Conservation (phyloP, 2,888 invertebrate genomes). For the Tipula unca region DNA sequence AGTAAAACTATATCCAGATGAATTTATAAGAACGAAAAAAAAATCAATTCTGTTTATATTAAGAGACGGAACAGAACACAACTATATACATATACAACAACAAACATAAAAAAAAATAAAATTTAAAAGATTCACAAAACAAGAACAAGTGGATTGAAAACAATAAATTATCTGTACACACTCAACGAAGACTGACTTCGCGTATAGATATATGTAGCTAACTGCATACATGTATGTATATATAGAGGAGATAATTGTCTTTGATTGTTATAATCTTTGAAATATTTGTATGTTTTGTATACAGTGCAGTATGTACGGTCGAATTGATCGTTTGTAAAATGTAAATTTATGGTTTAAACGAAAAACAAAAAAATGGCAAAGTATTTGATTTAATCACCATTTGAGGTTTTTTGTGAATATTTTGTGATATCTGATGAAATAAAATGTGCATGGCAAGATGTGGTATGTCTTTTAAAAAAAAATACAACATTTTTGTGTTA, state of each 20-base stretch:
- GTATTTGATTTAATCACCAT: background rate
- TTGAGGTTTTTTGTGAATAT: background rate
- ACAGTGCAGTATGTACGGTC: background rate
- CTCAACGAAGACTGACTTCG: background rate
- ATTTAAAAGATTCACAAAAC: background rate
- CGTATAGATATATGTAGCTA: background rate
- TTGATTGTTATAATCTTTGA: constrained; percentile 8
- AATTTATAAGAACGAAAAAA: background rate
- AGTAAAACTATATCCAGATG: background rate
- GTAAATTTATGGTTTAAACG: background rate
- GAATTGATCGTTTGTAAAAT: background rate
- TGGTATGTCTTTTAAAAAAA: background rate
- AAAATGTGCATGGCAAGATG: background rate
- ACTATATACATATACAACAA: no score
- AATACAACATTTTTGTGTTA: background rate
- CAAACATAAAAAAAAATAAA: background rate
- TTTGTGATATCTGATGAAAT: background rate
- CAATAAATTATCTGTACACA: background rate
- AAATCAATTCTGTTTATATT: background rate
- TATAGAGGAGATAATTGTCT: background rate
- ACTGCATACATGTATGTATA: no score
- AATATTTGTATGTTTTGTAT: background rate
- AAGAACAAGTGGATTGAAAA: background rate
- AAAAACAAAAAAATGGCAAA: background rate
- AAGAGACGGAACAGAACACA: background rate